A percentile compares a stretch with the other conserved stretches of the same genome.
These are phyloP conservation scores for Semicossyphus pulcher DNA, from an alignment of 2,113 vertebrate genomes.

Conservation along the genomic window DNA sequence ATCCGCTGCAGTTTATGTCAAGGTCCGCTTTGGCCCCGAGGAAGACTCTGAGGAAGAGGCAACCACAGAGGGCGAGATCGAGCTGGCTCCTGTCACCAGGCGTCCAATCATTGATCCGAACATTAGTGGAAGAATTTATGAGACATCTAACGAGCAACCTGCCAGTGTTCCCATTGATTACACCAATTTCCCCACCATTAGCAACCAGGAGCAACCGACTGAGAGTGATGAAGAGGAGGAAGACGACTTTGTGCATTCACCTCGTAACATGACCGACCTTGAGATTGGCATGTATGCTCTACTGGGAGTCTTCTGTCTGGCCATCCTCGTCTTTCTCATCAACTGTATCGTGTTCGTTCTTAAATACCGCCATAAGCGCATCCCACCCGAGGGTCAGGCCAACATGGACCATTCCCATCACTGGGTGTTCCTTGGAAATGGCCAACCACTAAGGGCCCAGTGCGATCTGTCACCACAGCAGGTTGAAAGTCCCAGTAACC, in stretches of 20 bases:
- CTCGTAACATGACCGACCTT: constrained; percentile 93
- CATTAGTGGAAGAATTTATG: constrained; percentile 73
- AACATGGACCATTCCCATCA: constrained; percentile 99
- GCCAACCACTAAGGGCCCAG: constrained; percentile 92
- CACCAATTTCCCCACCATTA: constrained; percentile 89
- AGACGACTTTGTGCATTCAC: constrained; percentile 87
- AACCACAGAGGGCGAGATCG: constrained; percentile 75
- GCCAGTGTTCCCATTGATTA: constrained; percentile 86
- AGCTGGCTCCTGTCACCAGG: constrained; percentile 78
- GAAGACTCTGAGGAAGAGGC: constrained; percentile 87
- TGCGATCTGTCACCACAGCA: constrained; percentile 92
- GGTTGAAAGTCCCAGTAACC: constrained; percentile 88
- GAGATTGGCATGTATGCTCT: constrained; percentile 99
- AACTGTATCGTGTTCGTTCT: constrained; percentile 99
- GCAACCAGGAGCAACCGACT: constrained; percentile 84
- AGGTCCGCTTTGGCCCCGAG: constrained; percentile 89
- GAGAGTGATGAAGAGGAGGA: constrained; percentile 79
- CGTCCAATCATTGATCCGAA: constrained; percentile 83
- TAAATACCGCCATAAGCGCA: constrained; percentile 96
- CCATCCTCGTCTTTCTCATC: constrained; percentile 98
- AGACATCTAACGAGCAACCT: constrained; percentile 83
- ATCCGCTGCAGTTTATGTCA: constrained; percentile 86
- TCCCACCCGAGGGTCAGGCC: constrained; percentile 96
- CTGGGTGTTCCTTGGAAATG: constrained; percentile 98
- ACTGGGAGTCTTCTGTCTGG: constrained; percentile 96